A percentile compares a stretch with the other conserved stretches of the same genome.
These are phyloP conservation scores for Diacarnus erythraeanus DNA, from an alignment of 37 sponge, comb jelly and placozoan species.

Conservation along the genomic window DNA sequence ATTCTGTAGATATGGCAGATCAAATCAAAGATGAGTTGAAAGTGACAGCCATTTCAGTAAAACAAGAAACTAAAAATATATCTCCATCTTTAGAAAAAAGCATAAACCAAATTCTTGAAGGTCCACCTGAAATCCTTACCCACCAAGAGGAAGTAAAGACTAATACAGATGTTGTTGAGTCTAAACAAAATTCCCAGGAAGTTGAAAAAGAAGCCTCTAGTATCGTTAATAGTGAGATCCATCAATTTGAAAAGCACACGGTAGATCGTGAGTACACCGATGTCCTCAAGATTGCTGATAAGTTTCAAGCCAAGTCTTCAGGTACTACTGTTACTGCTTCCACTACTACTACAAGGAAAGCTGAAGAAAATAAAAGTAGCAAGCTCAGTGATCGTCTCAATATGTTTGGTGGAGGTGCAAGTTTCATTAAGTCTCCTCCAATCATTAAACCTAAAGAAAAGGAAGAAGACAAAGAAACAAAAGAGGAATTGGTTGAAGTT, in stretches of 20 bases:
- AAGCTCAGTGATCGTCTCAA: constrained; percentile 30
- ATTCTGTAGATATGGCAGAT: not conserved
- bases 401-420: constrained; percentile 40
- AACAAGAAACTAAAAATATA: not conserved
- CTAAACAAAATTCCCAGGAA: not conserved
- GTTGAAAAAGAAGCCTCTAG: not conserved
- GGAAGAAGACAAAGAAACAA: not conserved
- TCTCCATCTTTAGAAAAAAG: not conserved
- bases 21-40: not conserved
- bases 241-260: not conserved
- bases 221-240: not conserved
- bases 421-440: not conserved
- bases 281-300: constrained; percentile 17
- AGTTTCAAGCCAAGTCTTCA: not conserved
- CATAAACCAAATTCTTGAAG: not conserved
- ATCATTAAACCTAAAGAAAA: not conserved
- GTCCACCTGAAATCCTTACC: not conserved
- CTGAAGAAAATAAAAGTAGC: not conserved
- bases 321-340: not conserved
- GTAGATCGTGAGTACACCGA: constrained; percentile 8
- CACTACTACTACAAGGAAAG: not conserved
- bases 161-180: not conserved
- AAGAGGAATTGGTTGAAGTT: not conserved
- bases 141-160: not conserved
- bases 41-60: not conserved